These are phyloP conservation scores for Mormyrops boulengeri DNA, from an alignment of 2,797 vertebrate genomes.

Conservation along the genomic window DNA sequence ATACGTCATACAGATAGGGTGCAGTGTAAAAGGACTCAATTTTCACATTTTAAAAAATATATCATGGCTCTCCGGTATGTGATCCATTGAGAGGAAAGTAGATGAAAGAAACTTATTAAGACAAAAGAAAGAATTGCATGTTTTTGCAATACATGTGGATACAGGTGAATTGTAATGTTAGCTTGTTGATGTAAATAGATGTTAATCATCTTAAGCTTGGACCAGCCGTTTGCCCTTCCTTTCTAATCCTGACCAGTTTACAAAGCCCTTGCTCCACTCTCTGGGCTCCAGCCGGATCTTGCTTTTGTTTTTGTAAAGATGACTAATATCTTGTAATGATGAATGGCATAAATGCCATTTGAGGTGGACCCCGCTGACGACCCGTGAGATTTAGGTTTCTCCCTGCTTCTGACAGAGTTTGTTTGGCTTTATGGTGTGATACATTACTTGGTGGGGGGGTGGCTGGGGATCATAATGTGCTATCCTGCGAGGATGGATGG, in stretches of 20 bases:
- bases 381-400: conserved; percentile 32
- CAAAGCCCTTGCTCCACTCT: background rate
- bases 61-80: background rate
- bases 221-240: background rate
- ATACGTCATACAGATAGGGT: background rate
- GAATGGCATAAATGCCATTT: conserved; percentile 22
- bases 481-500: conserved; percentile 36
- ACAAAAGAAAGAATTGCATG: background rate
- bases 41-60: background rate
- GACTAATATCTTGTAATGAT: conserved; percentile 2
- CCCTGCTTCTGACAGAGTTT: conserved; percentile 36
- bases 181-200: background rate
- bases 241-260: background rate
- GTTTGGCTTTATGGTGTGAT: conserved; percentile 48
- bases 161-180: background rate
- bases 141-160: background rate
- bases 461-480: conserved; percentile 23
- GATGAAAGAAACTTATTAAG: background rate
- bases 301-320: background rate
- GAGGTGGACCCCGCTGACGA: conserved; percentile 21
- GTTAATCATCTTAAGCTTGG: background rate
- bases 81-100: background rate
- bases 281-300: background rate
- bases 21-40: background rate
- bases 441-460: conserved; percentile 37